Percentiles rank a stretch among this genome's conserved stretches.
Conservation (phyloP, 2,113 vertebrate species). For the Laticauda laticaudata region DNA sequence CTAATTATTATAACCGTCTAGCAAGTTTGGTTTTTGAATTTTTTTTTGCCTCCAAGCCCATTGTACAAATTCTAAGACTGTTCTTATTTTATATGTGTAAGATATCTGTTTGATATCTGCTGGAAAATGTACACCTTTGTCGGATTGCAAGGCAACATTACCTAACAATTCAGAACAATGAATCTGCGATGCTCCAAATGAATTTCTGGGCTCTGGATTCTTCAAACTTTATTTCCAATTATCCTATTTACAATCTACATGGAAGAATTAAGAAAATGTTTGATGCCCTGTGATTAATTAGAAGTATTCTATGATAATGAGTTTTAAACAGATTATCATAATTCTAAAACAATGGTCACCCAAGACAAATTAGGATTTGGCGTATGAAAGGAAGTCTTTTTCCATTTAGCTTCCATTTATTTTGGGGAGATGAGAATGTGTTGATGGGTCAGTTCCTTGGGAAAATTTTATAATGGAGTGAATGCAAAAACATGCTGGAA, state of each 20-base stretch:
- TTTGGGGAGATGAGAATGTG: neutral
- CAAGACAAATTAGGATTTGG: slow-evolving; percentile 13
- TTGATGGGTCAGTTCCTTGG: slow-evolving; percentile 2
- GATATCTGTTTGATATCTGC: neutral
- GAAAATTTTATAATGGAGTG: neutral
- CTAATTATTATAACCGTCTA: neutral
- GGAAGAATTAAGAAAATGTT: neutral
- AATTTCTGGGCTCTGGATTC: neutral
- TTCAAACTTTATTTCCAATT: neutral
- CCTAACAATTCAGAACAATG: neutral
- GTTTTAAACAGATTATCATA: neutral
- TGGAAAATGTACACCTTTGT: neutral
- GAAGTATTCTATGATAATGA: neutral
- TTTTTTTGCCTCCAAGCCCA: neutral
- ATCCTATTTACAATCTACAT: neutral
- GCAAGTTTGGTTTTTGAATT: neutral
- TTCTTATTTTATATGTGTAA: neutral
- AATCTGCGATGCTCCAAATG: neutral
- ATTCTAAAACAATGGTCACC: slow-evolving; percentile 7
- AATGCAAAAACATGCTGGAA: slow-evolving; percentile 7
- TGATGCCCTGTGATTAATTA: neutral
- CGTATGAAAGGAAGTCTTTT: neutral
- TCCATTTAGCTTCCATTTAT: neutral
- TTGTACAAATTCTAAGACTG: neutral
- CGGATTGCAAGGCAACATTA: neutral